A percentile compares a stretch with the other conserved stretches of the same genome.
These are phyloP conservation scores for Myotis findleyi DNA, from an alignment of 2,797 vertebrate genomes.

Conservation along the genomic window DNA sequence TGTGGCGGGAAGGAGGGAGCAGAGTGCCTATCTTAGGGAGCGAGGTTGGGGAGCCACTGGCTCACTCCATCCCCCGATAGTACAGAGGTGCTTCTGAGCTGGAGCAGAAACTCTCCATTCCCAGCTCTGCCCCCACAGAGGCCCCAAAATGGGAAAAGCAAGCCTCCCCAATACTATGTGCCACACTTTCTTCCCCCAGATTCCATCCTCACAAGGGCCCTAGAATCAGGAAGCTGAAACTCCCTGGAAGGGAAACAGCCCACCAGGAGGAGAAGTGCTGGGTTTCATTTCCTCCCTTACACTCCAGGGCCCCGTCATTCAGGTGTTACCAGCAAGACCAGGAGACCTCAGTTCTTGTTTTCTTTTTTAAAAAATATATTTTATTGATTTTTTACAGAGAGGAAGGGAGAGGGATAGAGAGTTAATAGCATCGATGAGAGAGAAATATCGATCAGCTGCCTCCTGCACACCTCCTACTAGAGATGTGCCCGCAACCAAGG, in stretches of 20 bases:
- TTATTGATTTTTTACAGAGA: too few relatives aligned
- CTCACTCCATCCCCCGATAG: background rate
- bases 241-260: conserved; percentile 64
- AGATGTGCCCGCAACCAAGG: too few relatives aligned
- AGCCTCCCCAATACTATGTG: background rate
- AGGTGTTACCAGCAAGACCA: background rate
- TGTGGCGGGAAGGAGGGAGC: background rate
- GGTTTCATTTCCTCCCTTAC: conserved; percentile 71
- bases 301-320: background rate
- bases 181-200: background rate
- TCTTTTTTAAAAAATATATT: background rate
- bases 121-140: background rate
- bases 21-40: background rate
- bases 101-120: background rate
- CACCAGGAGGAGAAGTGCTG: conserved; percentile 48
- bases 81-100: background rate
- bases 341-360: background rate
- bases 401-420: too few relatives aligned
- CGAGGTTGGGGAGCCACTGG: background rate
- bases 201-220: background rate
- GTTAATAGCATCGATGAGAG: too few relatives aligned
- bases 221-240: conserved; percentile 59
- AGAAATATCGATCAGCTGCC: too few relatives aligned
- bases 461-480: too few relatives aligned
- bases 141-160: background rate